Percentiles rank a stretch among this genome's conserved stretches.
phyloP scores from a whole-genome alignment of 2,113 vertebrate genomes.

The Carettochelys insculpta region DNA sequence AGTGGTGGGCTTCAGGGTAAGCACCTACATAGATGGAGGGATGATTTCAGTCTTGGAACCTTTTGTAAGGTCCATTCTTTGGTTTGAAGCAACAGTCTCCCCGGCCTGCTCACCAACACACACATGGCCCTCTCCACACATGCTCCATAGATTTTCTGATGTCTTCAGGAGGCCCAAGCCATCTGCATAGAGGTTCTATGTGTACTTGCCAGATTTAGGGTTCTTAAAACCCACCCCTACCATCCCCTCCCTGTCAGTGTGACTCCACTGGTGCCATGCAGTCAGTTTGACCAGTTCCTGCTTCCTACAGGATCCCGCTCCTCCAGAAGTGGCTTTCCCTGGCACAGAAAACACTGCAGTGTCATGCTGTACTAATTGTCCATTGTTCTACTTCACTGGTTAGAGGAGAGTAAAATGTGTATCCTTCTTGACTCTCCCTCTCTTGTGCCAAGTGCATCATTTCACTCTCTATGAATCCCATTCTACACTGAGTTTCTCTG shows the following conservation, averaged over 20 bases:
- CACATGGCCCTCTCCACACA: fast-evolving
- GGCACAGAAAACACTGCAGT: neutral
- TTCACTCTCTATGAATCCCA: neutral
- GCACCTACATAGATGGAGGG: neutral
- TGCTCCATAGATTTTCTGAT: neutral
- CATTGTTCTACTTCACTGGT: neutral
- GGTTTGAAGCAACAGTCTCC: neutral
- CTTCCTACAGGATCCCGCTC: neutral
- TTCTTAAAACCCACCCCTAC: neutral
- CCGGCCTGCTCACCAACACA: neutral
- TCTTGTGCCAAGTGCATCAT: neutral
- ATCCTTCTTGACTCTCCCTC: neutral
- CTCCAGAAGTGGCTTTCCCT: fast-evolving
- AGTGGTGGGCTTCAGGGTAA: neutral
- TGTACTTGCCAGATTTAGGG: neutral
- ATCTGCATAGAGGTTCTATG: neutral
- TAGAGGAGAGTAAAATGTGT: neutral
- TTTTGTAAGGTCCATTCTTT: neutral
- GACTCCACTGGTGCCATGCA: neutral
- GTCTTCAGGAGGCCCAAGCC: neutral
- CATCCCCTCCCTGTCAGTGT: neutral
- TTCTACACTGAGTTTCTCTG: neutral
- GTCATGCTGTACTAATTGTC: neutral
- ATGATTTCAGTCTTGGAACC: neutral
- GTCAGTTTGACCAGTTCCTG: neutral